A percentile compares a stretch with the other conserved stretches of the same genome.
Conservation (phyloP, 2,888 invertebrate species). For the Gryllus longicercus region DNA sequence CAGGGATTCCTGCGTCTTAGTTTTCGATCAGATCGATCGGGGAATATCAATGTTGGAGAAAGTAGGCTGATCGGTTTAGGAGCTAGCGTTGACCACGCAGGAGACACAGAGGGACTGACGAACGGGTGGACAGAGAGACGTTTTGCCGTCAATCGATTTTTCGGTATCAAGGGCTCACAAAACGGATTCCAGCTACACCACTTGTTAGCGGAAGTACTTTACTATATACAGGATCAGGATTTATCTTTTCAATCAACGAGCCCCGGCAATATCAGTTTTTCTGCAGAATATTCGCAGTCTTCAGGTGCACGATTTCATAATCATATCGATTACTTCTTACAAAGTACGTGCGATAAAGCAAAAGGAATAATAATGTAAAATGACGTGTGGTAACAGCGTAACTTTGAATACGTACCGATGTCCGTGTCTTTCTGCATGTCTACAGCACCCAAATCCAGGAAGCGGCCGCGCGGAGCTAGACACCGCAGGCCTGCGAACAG, state of each 20-base stretch:
- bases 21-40: too few species aligned
- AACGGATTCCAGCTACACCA: too few species aligned
- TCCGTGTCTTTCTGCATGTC: neutral
- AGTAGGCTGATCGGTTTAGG: too few species aligned
- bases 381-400: neutral
- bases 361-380: neutral
- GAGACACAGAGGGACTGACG: neutral
- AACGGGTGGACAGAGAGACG: too few species aligned
- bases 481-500: constrained; percentile 66
- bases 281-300: neutral
- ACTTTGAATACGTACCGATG: constrained; percentile 54
- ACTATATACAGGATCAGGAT: too few species aligned
- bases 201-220: too few species aligned
- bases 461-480: constrained; percentile 60
- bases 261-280: too few species aligned
- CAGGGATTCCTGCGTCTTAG: too few species aligned
- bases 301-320: neutral
- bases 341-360: neutral
- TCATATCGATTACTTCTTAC: neutral
- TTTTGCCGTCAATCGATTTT: too few species aligned
- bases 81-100: too few species aligned
- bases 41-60: too few species aligned
- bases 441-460: constrained; percentile 82
- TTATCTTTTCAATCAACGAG: too few species aligned
- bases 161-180: neutral